Percentiles rank a stretch among this genome's conserved stretches.
These are phyloP conservation scores for Triplophysa rosa DNA, from an alignment of 2,113 vertebrate genomes.

Conservation along the genomic window DNA sequence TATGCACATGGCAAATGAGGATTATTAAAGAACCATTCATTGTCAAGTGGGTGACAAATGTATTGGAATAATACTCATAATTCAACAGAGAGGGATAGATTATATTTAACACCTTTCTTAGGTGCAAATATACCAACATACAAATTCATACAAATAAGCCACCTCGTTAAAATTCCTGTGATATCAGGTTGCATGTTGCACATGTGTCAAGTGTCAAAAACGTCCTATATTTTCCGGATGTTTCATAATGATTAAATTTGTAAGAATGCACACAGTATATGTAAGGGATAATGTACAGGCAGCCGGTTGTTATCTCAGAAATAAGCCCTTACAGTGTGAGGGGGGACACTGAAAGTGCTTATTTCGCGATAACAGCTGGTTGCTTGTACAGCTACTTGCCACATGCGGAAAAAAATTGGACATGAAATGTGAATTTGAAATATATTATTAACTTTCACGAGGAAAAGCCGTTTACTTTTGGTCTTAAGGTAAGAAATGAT, in stretches of 20 bases:
- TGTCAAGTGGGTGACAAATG: slow-evolving; percentile 21
- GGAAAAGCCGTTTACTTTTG: too few species aligned
- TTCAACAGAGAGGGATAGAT: not conserved
- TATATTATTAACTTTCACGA: too few species aligned
- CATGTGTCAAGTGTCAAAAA: not conserved
- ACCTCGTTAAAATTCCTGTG: not conserved
- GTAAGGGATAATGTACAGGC: too few species aligned
- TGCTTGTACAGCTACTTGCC: too few species aligned
- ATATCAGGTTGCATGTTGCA: not conserved
- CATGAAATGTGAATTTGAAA: too few species aligned
- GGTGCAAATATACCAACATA: too few species aligned
- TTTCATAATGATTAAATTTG: not conserved
- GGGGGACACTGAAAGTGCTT: too few species aligned
- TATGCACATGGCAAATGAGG: slow-evolving; percentile 17
- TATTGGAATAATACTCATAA: slow-evolving; percentile 21
- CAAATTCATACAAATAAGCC: not conserved
- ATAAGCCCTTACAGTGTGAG: too few species aligned
- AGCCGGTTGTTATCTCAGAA: too few species aligned
- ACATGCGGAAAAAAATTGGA: too few species aligned
- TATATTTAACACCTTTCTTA: slow-evolving; percentile 24
- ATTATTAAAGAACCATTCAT: slow-evolving; percentile 29
- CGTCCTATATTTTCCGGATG: not conserved
- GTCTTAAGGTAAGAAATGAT: too few species aligned
- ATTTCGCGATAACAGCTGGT: too few species aligned
- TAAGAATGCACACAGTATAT: not conserved